Evolutionary conservation across 2,888 invertebrate genomes (phyloP).

Genomic region (Dermolepida albohirtum): DNA sequence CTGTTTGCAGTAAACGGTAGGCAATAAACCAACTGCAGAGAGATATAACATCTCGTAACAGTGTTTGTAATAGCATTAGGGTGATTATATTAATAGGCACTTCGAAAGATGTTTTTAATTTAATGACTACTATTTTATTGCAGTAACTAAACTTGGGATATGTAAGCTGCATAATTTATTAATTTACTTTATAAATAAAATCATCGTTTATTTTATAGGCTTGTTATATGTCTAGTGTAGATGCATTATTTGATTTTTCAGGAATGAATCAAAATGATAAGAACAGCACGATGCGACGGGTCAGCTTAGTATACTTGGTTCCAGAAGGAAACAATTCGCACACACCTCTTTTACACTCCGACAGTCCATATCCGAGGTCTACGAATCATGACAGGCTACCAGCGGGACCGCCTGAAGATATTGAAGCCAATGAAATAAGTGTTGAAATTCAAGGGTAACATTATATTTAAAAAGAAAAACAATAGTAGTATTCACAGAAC

Average conservation of each 20-base stretch:
- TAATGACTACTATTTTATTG: too few species aligned
- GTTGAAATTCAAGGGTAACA: constrained; percentile 32
- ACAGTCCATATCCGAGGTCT: constrained; percentile 53
- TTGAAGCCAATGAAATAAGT: constrained; percentile 17
- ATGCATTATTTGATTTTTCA: constrained; percentile 34
- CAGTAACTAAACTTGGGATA: too few species aligned
- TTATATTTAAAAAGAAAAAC: background rate
- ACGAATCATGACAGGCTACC: constrained; percentile 60
- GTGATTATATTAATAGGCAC: too few species aligned
- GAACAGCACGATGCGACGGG: constrained; percentile 49
- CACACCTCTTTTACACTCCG: constrained; percentile 56
- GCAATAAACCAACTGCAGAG: too few species aligned
- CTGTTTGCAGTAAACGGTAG: too few species aligned
- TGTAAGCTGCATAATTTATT: too few species aligned
- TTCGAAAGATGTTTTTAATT: too few species aligned
- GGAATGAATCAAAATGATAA: constrained; percentile 48
- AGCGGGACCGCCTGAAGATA: constrained; percentile 39
- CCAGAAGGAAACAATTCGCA: constrained; percentile 53
- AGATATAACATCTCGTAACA: too few species aligned
- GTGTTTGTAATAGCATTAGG: too few species aligned
- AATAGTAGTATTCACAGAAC: constrained; percentile 36
- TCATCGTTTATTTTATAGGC: too few species aligned
- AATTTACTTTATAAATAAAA: too few species aligned
- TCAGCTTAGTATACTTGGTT: constrained; percentile 53
- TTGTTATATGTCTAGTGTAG: too few species aligned